Base-by-base conservation (phyloP, 2,113 vertebrate genomes). In the Barnardius zonarius region DNA sequence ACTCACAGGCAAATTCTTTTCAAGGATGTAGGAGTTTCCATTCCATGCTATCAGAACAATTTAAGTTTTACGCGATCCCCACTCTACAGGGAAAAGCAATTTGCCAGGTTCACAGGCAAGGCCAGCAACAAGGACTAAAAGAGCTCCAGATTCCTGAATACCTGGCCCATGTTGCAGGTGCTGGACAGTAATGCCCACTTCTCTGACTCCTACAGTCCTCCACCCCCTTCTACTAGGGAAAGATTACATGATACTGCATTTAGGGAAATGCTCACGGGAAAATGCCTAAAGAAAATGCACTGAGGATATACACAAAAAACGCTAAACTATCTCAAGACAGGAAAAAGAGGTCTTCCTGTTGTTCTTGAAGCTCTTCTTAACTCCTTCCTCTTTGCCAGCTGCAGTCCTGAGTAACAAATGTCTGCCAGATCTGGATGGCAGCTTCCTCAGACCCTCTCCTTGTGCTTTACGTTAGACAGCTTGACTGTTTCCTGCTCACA, bases 391-490 rank as follows among this genome's bases (percentile, higher is more conserved):
- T 75, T 94, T 59, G n/a, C 70, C 94, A 82, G 1, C 78, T 83
- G 67, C 90, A 96, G 96, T 97, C 95, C 92, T 92, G 83, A 91
- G 88, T 82, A 96, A 96, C 25, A 23, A 93, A 83, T 57, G 19
- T 66, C 85, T 90, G 86, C 89, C 72, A 77, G n/a, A 86, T 41
- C 10, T n/a, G 39, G 3, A 5, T 23, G 66, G 55, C 69, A 77
- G 46, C 48, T 91, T 85, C 4, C 87, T 99, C 97, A 98, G 83
- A 97, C 96, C 52, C 96, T 97, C 44, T 98, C 98, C 73, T 99
- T 99, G 88, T 98, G 96, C 83, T 97, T 97, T 86, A 99, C 66
- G 0, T 98, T 98, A 46, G 98, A 98, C 87, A 99, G 97, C 92
- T 98, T 98, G 85, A 99, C 96, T 9, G 96, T 98, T 41, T 98